Base-by-base conservation (phyloP, 2,113 vertebrate species). In the Rhabdornis inornatus region DNA sequence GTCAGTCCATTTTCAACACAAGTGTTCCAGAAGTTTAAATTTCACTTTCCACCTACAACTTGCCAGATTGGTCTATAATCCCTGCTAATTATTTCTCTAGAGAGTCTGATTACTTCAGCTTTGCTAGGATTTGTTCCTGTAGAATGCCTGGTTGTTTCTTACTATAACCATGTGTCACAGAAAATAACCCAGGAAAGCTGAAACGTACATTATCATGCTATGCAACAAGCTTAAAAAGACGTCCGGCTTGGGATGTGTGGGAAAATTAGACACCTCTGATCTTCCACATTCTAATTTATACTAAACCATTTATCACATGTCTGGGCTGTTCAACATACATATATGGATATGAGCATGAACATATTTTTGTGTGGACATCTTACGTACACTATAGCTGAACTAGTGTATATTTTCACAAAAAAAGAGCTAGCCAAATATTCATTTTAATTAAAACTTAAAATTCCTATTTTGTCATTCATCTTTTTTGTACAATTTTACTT, bases 21-120 rank as follows among this genome's bases (percentile, higher is more conserved):
- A 89, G 27, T 5, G 3, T 75, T 91, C 28, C 25, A 87, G 23
- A 91, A 82, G 16, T 71, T 96, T 94, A 74, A 65, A 79, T 91
- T 95, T 97, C 69, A 64, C 33, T 94, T 55, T 53, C 37, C 13
- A 27, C 9, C 12, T 64, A 80, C 33, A 81, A 12, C 5, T 85
- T 89, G n/a, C 33, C 60, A 96, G 89, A 85, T 4, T 63, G 82
- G 31, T 92, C 45, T 84, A 39, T 95, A 95, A 95, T 94, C 52
- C 66, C 15, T 53, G 16, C 30, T 95, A 94, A 95, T 95, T 83
- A n/a, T 61, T 87, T 71, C 89, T 89, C 91, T 88, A 93, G 88
- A 86, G 70, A 82, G 37, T 56, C 50, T 89, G 57, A 27, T 45
- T 93, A 28, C 27, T 95, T 87, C 40, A 75, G 24, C 24, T 74